Evolutionary conservation across 2,113 vertebrate species (phyloP).

Genomic region (Misgurnus anguillicaudatus): DNA sequence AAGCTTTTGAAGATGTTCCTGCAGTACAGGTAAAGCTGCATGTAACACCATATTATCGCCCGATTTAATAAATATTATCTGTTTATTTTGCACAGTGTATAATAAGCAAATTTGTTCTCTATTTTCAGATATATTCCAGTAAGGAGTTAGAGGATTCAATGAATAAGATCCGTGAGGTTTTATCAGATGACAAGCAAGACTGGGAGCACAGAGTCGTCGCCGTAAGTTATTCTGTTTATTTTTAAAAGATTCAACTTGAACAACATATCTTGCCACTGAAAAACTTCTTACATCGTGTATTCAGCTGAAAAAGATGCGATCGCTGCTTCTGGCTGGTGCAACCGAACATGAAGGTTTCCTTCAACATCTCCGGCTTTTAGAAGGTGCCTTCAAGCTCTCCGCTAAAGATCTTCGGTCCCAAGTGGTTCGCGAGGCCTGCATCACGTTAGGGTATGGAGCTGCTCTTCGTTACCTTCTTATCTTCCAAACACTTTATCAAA

Average conservation of each 20-base stretch:
- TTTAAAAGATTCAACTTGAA: not conserved
- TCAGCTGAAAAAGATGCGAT: slow-evolving; percentile 95
- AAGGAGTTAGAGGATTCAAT: slow-evolving; percentile 94
- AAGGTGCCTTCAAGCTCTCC: slow-evolving; percentile 90
- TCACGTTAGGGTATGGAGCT: slow-evolving; percentile 87
- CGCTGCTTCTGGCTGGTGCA: slow-evolving; percentile 89
- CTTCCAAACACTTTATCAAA: not conserved
- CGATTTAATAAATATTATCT: not conserved
- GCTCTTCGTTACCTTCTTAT: not conserved
- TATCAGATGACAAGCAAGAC: slow-evolving; percentile 96
- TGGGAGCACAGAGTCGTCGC: slow-evolving; percentile 95
- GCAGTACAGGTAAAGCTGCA: slow-evolving; percentile 80
- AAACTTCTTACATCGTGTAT: slow-evolving; percentile 18
- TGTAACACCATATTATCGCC: not conserved
- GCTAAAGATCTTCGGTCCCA: slow-evolving; percentile 96
- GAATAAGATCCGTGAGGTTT: slow-evolving; percentile 90
- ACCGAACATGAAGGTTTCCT: slow-evolving; percentile 90
- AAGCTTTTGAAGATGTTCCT: slow-evolving; percentile 94
- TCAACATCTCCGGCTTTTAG: slow-evolving; percentile 92
- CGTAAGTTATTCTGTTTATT: slow-evolving; percentile 69
- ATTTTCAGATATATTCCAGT: slow-evolving; percentile 88
- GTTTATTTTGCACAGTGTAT: not conserved
- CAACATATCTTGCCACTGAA: not conserved
- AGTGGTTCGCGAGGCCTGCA: slow-evolving; percentile 96
- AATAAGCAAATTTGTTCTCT: not conserved